Percentiles rank a stretch among this genome's conserved stretches.
These are phyloP conservation scores for Megathymus violae DNA, from an alignment of 1,140 invertebrate species.

Conservation along the genomic window DNA sequence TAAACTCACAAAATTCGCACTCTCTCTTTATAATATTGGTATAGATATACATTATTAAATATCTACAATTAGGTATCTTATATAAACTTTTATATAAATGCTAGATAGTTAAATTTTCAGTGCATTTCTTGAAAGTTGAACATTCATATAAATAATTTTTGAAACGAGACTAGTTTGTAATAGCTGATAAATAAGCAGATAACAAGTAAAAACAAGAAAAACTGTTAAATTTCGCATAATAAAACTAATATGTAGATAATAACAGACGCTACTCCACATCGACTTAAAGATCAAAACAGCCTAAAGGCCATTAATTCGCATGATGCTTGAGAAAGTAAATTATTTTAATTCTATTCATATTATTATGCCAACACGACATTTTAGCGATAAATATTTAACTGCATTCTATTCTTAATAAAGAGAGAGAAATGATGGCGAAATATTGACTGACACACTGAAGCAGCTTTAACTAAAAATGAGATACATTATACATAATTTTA, in stretches of 20 bases:
- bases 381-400: slow-evolving; percentile 1
- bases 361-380: slow-evolving; percentile 1
- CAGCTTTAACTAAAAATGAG: no score
- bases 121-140: not conserved
- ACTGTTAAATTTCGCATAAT: not conserved
- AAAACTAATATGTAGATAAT: not conserved
- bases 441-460: not conserved
- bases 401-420: not conserved
- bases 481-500: no score
- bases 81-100: no score
- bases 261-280: not conserved
- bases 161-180: not conserved
- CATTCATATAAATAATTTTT: slow-evolving; percentile 1
- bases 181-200: not conserved
- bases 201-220: not conserved
- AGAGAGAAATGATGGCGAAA: not conserved
- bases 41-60: no score
- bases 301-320: not conserved
- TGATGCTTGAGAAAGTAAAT: slow-evolving; percentile 2
- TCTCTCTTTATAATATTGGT: no score
- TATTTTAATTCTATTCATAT: slow-evolving; percentile 6
- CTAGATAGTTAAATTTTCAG: not conserved
- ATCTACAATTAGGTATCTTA: no score
- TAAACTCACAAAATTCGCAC: no score
- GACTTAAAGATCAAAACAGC: slow-evolving; percentile 1